Evolutionary conservation across 2,888 invertebrate species (phyloP).

Genomic region (Scaptomyza parva): DNA sequence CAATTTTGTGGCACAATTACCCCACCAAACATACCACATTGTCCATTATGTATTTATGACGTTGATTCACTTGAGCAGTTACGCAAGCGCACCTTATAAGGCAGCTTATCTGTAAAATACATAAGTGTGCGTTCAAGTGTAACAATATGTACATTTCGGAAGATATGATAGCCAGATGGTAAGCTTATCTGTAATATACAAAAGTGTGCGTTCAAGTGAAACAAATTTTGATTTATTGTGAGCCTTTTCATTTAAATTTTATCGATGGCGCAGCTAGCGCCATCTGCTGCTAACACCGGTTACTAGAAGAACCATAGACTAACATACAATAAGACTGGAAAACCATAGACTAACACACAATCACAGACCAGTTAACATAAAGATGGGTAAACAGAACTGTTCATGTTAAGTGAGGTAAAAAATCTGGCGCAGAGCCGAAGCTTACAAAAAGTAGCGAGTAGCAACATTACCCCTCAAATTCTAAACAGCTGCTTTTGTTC

Average conservation of each 20-base stretch:
- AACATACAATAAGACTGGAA: too few relatives aligned
- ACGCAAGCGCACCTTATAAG: constrained; percentile 41
- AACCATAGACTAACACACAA: too few relatives aligned
- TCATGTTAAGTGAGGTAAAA: too few relatives aligned
- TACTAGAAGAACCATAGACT: too few relatives aligned
- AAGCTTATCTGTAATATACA: neutral
- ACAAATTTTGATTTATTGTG: neutral
- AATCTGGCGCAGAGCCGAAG: too few relatives aligned
- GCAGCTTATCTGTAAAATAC: constrained; percentile 32
- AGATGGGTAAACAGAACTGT: too few relatives aligned
- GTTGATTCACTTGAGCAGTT: constrained; percentile 61
- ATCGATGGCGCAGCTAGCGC: constrained; percentile 11
- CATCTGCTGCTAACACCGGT: constrained; percentile 10
- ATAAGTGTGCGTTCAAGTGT: constrained; percentile 31
- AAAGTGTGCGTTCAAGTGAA: too few relatives aligned
- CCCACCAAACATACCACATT: neutral
- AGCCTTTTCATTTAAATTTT: neutral
- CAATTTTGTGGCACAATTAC: constrained; percentile 17
- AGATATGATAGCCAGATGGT: constrained; percentile 9
- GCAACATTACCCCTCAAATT: too few relatives aligned
- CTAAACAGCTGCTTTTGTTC: too few relatives aligned
- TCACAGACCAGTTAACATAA: too few relatives aligned
- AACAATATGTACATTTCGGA: constrained; percentile 17
- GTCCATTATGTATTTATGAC: constrained; percentile 63
- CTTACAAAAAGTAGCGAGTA: too few relatives aligned